These are phyloP conservation scores for Sphyrna mokarran DNA, from an alignment of 2,113 vertebrate species.

Conservation along the genomic window DNA sequence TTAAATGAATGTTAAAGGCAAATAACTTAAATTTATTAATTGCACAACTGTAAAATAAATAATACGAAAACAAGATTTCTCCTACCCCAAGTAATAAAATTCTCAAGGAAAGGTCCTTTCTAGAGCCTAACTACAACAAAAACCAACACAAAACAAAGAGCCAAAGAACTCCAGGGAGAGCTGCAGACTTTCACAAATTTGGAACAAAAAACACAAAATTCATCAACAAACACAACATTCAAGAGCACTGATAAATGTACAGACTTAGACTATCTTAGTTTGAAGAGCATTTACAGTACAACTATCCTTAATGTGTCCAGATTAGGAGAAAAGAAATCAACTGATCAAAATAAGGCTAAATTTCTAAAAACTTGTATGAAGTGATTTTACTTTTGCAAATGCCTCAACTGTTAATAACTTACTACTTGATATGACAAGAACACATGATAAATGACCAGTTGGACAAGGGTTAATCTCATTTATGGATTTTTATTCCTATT, in stretches of 20 bases:
- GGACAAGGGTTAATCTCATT: background rate
- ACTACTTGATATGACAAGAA: background rate
- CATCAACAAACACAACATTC: background rate
- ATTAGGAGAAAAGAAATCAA: background rate
- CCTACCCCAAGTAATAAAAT: background rate
- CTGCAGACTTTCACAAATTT: background rate
- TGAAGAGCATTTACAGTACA: background rate
- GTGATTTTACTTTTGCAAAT: background rate
- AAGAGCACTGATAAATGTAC: background rate
- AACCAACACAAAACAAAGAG: background rate
- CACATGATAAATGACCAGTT: background rate
- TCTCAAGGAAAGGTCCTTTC: slow-evolving; percentile 28
- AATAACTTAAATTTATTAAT: background rate
- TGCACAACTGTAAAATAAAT: background rate
- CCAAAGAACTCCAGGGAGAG: slow-evolving; percentile 31
- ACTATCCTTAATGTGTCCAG: background rate
- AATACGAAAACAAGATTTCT: background rate
- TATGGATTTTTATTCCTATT: background rate
- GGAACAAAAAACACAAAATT: background rate
- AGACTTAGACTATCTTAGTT: background rate
- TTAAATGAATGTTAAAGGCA: background rate
- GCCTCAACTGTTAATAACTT: background rate
- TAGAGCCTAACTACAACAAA: slow-evolving; percentile 25
- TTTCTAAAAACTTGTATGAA: background rate
- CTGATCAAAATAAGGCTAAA: background rate